A percentile compares a stretch with the other conserved stretches of the same genome.
Conservation (phyloP, 2,888 invertebrate species). For the Gasteruption jaculator region DNA sequence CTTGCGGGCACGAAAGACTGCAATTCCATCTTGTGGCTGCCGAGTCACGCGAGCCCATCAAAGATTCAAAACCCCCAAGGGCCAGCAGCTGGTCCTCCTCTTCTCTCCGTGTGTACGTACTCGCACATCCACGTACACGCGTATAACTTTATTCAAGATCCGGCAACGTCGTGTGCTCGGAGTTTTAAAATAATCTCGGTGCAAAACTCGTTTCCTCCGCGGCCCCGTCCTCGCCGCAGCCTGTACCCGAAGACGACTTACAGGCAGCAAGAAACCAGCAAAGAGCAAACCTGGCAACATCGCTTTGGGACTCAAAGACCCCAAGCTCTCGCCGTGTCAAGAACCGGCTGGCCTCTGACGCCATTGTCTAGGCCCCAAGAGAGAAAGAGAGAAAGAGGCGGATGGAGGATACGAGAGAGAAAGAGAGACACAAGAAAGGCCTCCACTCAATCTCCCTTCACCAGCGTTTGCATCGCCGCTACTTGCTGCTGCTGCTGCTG, state of each 20-base stretch:
- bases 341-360: constrained; percentile 45
- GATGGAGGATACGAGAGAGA: constrained; percentile 12
- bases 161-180: constrained; percentile 27
- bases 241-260: constrained; percentile 4
- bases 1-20: constrained; percentile 25
- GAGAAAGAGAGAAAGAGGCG: constrained; percentile 13
- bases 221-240: constrained; percentile 1
- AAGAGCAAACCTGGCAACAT: constrained; percentile 27
- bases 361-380: constrained; percentile 40
- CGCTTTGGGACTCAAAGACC: constrained; percentile 16
- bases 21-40: constrained; percentile 38
- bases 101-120: constrained; percentile 22
- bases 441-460: not conserved
- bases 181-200: no score
- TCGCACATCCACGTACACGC: constrained; percentile 11
- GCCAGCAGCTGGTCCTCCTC: constrained; percentile 47
- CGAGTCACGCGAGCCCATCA: constrained; percentile 50
- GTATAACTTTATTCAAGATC: not conserved
- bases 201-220: not conserved
- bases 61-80: constrained; percentile 48
- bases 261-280: no score
- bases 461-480: not conserved
- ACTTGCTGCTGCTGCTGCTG: constrained; percentile 2
- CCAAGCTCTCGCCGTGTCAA: constrained; percentile 44
- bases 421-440: no score